These are phyloP conservation scores for Polydrusus pterygomalis DNA, from an alignment of 2,888 invertebrate species.

Conservation along the genomic window DNA sequence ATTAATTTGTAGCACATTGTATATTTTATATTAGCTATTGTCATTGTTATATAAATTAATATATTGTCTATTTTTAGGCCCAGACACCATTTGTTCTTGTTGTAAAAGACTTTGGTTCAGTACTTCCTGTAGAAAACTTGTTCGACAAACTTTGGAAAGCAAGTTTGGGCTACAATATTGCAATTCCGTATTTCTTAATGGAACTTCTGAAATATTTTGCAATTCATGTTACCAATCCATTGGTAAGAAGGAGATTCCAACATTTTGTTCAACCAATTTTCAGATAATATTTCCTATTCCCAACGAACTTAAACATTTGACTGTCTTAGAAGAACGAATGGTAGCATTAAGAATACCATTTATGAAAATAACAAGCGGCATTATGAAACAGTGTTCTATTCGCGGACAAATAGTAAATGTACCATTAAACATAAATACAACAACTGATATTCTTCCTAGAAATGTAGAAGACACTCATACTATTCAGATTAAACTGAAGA, in stretches of 20 bases:
- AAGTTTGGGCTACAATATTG: conserved; percentile 21
- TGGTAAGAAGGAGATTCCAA: neutral
- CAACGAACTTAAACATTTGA: conserved; percentile 22
- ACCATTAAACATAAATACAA: conserved; percentile 37
- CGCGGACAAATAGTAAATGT: conserved; percentile 44
- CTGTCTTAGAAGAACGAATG: conserved; percentile 36
- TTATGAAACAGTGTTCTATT: conserved; percentile 33
- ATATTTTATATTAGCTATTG: no score
- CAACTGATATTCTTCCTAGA: conserved; percentile 31
- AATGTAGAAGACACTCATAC: conserved; percentile 38
- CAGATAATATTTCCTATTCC: conserved; percentile 9
- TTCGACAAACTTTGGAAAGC: conserved; percentile 5
- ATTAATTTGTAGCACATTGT: no score
- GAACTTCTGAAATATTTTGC: neutral
- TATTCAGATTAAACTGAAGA: conserved; percentile 40
- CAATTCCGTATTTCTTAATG: conserved; percentile 6
- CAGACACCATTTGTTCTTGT: conserved; percentile 16
- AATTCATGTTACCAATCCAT: conserved; percentile 14
- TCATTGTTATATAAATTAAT: no score
- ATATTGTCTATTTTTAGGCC: neutral
- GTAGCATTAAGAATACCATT: conserved; percentile 36
- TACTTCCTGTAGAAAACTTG: neutral
- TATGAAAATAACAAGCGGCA: conserved; percentile 40
- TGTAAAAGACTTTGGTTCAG: conserved; percentile 27
- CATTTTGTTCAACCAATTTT: conserved; percentile 26